Evolutionary conservation across 2,888 invertebrate genomes (phyloP).

Genomic region (Sesia apiformis): DNA sequence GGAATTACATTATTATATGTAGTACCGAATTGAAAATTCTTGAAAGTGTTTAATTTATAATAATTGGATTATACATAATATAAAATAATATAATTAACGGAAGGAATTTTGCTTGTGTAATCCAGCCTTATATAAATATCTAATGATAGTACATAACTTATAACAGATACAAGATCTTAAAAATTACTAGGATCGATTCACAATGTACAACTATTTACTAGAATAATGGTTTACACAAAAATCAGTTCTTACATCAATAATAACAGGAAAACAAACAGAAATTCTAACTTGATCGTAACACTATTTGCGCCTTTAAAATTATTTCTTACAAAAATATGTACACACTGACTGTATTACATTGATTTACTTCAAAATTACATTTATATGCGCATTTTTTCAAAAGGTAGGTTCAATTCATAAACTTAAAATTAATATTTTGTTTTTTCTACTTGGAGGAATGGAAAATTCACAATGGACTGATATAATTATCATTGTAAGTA

Average conservation of each 20-base stretch:
- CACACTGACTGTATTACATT: conserved; percentile 6
- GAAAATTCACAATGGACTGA: too few species aligned
- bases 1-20: too few species aligned
- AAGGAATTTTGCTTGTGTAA: conserved; percentile 11
- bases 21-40: too few species aligned
- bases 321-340: conserved; percentile 7
- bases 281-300: not conserved
- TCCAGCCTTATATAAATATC: conserved; percentile 15
- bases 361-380: not conserved
- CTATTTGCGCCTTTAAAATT: not conserved
- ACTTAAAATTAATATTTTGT: not conserved
- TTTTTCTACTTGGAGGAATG: too few species aligned
- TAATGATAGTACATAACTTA: conserved; percentile 12
- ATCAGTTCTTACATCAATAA: conserved; percentile 27
- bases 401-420: not conserved
- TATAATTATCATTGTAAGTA: too few species aligned
- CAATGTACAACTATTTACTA: conserved; percentile 45
- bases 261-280: conserved; percentile 7
- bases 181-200: conserved; percentile 63
- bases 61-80: too few species aligned
- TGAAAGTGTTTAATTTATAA: too few species aligned
- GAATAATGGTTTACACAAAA: conserved; percentile 20
- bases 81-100: too few species aligned
- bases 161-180: conserved; percentile 37
- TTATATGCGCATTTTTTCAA: not conserved